Evolutionary conservation across 2,888 invertebrate genomes (phyloP).

Genomic region (Maniola hyperantus): DNA sequence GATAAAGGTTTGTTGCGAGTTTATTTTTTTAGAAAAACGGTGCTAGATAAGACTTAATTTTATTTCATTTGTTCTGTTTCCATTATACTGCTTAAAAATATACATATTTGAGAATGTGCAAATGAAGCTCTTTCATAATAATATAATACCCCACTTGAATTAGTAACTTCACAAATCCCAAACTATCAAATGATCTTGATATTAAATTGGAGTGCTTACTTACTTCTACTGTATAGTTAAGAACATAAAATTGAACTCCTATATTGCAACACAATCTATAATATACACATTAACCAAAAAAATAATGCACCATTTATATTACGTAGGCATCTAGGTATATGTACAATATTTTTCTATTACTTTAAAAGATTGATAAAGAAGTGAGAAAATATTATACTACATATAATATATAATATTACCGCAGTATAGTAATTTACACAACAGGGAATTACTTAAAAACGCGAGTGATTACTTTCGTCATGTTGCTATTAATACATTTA

Average conservation of each 20-base stretch:
- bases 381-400: not conserved
- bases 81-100: too few species aligned
- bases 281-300: not conserved
- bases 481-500: not conserved
- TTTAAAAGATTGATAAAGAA: slow-evolving; percentile 1
- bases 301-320: slow-evolving; percentile 19
- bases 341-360: slow-evolving; percentile 19
- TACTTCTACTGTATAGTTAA: not conserved
- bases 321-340: slow-evolving; percentile 10
- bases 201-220: slow-evolving; percentile 2
- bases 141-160: too few species aligned
- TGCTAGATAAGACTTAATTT: too few species aligned
- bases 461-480: not conserved
- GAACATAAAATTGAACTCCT: not conserved
- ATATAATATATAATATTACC: not conserved
- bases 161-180: too few species aligned
- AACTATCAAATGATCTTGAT: not conserved
- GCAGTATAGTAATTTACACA: not conserved
- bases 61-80: too few species aligned
- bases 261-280: slow-evolving; percentile 15
- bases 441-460: not conserved
- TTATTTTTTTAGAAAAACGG: too few species aligned
- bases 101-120: too few species aligned
- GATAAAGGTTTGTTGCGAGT: too few species aligned
- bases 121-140: too few species aligned